These are phyloP conservation scores for Macaria liturata DNA, from an alignment of 2,888 invertebrate species.

Conservation along the genomic window DNA sequence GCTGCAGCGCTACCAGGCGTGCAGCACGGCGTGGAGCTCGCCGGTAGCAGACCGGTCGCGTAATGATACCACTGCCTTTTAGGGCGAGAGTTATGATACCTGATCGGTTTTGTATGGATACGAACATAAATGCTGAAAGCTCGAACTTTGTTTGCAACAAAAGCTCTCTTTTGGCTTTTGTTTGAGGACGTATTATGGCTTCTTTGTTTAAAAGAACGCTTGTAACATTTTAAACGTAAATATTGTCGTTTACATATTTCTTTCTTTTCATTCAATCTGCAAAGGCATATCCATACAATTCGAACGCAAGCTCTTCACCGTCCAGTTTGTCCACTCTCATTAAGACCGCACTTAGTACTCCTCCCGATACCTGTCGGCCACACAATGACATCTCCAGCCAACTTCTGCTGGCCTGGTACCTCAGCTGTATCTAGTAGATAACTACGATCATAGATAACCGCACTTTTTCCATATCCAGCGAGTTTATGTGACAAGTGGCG, in stretches of 20 bases:
- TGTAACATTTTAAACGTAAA: too few species aligned
- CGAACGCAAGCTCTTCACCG: slow-evolving; percentile 57
- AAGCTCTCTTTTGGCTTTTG: too few species aligned
- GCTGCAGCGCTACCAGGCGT: slow-evolving; percentile 67
- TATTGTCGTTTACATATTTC: too few species aligned
- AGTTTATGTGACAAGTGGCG: slow-evolving; percentile 38
- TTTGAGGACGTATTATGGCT: too few species aligned
- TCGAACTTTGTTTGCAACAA: too few species aligned
- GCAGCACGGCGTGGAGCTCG: slow-evolving; percentile 58
- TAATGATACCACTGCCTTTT: slow-evolving; percentile 80
- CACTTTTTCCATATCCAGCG: slow-evolving; percentile 35
- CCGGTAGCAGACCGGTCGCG: slow-evolving; percentile 69
- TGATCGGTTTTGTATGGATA: slow-evolving; percentile 60
- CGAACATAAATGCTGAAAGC: slow-evolving; percentile 27
- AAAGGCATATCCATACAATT: slow-evolving; percentile 48
- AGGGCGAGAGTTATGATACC: slow-evolving; percentile 74
- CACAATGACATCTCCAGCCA: slow-evolving; percentile 56
- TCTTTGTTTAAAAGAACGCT: too few species aligned
- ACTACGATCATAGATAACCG: slow-evolving; percentile 76
- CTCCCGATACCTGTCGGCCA: slow-evolving; percentile 62
- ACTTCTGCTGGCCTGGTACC: slow-evolving; percentile 67
- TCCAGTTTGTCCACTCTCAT: slow-evolving; percentile 83
- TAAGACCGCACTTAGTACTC: slow-evolving; percentile 73
- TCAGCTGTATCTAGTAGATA: slow-evolving; percentile 66
- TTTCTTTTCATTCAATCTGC: too few species aligned